phyloP scores from a whole-genome alignment of 2,888 invertebrate genomes.

The Hirtodrosophila confusa region DNA sequence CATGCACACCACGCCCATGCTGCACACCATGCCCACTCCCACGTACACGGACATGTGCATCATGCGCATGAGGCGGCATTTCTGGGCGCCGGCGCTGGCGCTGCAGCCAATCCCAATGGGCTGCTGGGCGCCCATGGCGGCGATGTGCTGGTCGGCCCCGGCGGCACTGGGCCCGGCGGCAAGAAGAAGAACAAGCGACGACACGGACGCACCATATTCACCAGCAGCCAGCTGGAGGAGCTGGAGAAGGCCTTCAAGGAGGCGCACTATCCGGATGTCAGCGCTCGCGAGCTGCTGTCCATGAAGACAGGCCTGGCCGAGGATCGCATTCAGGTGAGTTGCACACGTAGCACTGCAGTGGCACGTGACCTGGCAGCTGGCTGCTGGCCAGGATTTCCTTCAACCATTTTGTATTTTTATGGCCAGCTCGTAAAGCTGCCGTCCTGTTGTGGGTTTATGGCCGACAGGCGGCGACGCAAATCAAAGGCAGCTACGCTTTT shows the following conservation, averaged over 20 bases:
- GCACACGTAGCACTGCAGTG: constrained; percentile 43
- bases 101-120: constrained; percentile 61
- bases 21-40: constrained; percentile 58
- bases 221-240: constrained; percentile 99
- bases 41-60: constrained; percentile 65
- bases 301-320: constrained; percentile 96
- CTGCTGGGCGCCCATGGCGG: constrained; percentile 60
- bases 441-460: constrained; percentile 33
- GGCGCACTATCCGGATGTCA: constrained; percentile 99
- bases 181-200: constrained; percentile 98
- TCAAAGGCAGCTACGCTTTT: constrained; percentile 52
- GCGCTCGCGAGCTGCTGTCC: constrained; percentile 96
- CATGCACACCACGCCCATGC: constrained; percentile 75
- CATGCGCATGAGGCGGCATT: constrained; percentile 73
- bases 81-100: constrained; percentile 50
- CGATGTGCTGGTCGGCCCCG: constrained; percentile 64
- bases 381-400: constrained; percentile 14
- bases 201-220: constrained; percentile 99
- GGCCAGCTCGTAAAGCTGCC: constrained; percentile 49
- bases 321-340: constrained; percentile 95
- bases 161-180: constrained; percentile 72
- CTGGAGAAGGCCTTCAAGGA: constrained; percentile 99
- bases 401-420: constrained; percentile 53
- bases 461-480: constrained; percentile 26
- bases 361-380: constrained; percentile 24